Conservation (phyloP, 2,797 vertebrate species). For the Mallotus villosus region DNA sequence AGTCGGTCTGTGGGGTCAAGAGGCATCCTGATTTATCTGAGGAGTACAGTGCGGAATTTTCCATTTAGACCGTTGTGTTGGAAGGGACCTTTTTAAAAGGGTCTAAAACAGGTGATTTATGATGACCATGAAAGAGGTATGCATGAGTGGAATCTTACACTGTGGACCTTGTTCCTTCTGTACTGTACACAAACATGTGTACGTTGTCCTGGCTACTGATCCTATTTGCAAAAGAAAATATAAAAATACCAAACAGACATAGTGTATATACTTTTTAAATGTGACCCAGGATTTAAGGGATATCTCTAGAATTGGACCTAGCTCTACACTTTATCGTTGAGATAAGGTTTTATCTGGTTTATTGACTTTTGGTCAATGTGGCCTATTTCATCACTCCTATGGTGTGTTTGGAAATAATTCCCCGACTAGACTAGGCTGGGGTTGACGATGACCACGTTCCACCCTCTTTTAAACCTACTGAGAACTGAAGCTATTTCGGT, state of each 20-base stretch:
- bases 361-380: background rate
- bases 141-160: background rate
- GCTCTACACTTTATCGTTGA: background rate
- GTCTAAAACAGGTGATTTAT: conserved; percentile 2
- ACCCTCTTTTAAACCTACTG: conserved; percentile 62
- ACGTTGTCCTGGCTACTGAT: background rate
- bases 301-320: background rate
- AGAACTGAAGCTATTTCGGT: conserved; percentile 69
- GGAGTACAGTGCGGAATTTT: conserved; percentile 14
- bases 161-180: background rate
- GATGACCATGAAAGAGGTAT: background rate
- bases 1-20: conserved; percentile 15
- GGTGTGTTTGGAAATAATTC: conserved; percentile 16
- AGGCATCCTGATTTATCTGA: conserved; percentile 8
- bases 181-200: background rate
- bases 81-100: conserved; percentile 2
- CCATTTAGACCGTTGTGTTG: conserved; percentile 2
- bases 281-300: too few species aligned
- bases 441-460: conserved; percentile 39
- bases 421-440: conserved; percentile 14
- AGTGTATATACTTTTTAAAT: background rate
- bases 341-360: background rate
- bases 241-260: background rate
- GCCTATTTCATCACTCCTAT: conserved; percentile 11
- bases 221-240: background rate